A percentile compares a stretch with the other conserved stretches of the same genome.
Evolutionary conservation across 2,113 vertebrate species (phyloP).

Genomic region (Fulica atra): DNA sequence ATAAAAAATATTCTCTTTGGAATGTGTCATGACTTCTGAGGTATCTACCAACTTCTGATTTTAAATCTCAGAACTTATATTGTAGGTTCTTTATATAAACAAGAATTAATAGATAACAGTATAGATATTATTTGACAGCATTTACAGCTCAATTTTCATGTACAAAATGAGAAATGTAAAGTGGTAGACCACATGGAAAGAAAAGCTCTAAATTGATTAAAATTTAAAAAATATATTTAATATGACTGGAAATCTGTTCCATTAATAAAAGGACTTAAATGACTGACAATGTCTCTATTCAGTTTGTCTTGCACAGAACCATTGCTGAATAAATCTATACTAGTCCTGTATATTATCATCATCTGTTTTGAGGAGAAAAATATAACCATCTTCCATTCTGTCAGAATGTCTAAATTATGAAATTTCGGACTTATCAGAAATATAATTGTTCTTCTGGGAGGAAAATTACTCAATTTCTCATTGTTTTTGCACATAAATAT

Average conservation of each 20-base stretch:
- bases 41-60: neutral
- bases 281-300: neutral
- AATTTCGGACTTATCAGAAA: neutral
- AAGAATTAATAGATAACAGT: neutral
- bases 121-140: neutral
- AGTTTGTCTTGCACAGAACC: neutral
- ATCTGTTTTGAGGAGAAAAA: neutral
- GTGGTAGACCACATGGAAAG: neutral
- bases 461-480: neutral
- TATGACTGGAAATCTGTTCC: neutral
- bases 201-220: neutral
- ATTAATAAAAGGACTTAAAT: neutral
- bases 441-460: neutral
- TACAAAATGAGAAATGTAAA: neutral
- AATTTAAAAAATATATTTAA: neutral
- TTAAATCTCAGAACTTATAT: neutral
- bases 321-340: neutral
- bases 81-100: neutral
- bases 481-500: neutral
- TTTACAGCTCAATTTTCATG: neutral
- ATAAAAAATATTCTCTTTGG: neutral
- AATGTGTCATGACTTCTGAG: slow-evolving; percentile 2
- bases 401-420: neutral
- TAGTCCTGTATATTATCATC: neutral
- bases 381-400: neutral